Conservation (phyloP, 2,888 invertebrate genomes). For the Tridacna gigas region DNA sequence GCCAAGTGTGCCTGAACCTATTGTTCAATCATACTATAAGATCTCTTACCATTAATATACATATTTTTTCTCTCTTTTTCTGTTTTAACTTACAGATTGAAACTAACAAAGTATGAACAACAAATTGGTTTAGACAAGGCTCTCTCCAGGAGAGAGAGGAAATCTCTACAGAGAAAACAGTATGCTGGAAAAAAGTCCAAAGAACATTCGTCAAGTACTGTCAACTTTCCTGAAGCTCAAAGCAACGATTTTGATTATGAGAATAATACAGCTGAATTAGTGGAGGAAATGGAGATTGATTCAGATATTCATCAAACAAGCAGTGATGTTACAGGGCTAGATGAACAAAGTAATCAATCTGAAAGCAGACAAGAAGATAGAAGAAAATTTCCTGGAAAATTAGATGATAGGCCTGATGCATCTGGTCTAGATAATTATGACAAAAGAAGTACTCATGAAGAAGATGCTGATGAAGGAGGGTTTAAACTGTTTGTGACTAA, state of each 20-base stretch:
- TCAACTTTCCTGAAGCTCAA: not conserved
- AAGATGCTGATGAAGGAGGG: not conserved
- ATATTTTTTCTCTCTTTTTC: too few species aligned
- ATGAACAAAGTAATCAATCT: not conserved
- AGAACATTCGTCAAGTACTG: not conserved
- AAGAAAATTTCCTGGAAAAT: not conserved
- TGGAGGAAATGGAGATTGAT: constrained; percentile 5
- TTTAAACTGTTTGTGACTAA: not conserved
- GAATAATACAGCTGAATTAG: not conserved
- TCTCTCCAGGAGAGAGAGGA: constrained; percentile 17
- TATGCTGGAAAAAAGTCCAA: constrained; percentile 32
- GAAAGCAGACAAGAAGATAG: not conserved
- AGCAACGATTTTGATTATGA: not conserved
- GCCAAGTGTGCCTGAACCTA: too few species aligned
- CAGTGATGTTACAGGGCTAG: not conserved
- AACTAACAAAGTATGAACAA: constrained; percentile 78
- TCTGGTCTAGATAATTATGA: not conserved
- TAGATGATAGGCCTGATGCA: not conserved
- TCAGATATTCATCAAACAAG: not conserved
- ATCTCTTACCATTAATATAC: too few species aligned
- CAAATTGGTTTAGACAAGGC: constrained; percentile 76
- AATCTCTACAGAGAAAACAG: constrained; percentile 59
- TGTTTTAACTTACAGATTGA: constrained; percentile 45
- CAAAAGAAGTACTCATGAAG: not conserved
- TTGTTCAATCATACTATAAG: too few species aligned